A percentile compares a stretch with the other conserved stretches of the same genome.
These are phyloP conservation scores for Lochmaea crataegi DNA, from an alignment of 2,888 invertebrate genomes.

Conservation along the genomic window DNA sequence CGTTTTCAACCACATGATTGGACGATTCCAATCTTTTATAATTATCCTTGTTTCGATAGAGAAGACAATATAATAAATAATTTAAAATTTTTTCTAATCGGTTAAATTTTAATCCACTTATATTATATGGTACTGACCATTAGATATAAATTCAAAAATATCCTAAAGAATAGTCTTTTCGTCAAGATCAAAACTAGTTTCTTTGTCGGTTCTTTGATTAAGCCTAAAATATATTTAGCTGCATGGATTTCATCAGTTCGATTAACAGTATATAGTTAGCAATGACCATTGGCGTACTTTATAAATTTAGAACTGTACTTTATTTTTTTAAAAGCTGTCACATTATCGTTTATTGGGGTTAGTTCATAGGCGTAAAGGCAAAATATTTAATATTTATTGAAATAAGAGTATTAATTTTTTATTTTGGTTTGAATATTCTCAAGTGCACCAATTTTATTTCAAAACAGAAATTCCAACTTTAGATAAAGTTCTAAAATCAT, in stretches of 20 bases:
- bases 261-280: constrained; percentile 53
- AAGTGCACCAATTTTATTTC: no score
- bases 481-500: no score
- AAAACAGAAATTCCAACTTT: no score
- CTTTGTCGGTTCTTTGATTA: constrained; percentile 58
- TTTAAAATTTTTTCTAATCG: constrained; percentile 41
- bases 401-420: no score
- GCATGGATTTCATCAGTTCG: constrained; percentile 59
- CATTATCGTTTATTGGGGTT: no score
- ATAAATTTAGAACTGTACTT: no score
- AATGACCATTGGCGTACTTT: constrained; percentile 20
- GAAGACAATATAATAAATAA: constrained; percentile 45
- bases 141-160: constrained; percentile 34
- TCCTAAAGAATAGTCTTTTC: constrained; percentile 30
- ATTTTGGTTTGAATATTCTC: no score
- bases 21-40: constrained; percentile 38
- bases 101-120: constrained; percentile 48
- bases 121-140: constrained; percentile 29
- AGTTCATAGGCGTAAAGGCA: no score
- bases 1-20: constrained; percentile 26
- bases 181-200: constrained; percentile 55
- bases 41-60: constrained; percentile 38
- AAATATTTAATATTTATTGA: no score
- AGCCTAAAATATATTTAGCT: constrained; percentile 57
- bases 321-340: no score